A percentile compares a stretch with the other conserved stretches of the same genome.
These are phyloP conservation scores for Cherax quadricarinatus DNA, from an alignment of 1,140 invertebrate species.

Conservation along the genomic window DNA sequence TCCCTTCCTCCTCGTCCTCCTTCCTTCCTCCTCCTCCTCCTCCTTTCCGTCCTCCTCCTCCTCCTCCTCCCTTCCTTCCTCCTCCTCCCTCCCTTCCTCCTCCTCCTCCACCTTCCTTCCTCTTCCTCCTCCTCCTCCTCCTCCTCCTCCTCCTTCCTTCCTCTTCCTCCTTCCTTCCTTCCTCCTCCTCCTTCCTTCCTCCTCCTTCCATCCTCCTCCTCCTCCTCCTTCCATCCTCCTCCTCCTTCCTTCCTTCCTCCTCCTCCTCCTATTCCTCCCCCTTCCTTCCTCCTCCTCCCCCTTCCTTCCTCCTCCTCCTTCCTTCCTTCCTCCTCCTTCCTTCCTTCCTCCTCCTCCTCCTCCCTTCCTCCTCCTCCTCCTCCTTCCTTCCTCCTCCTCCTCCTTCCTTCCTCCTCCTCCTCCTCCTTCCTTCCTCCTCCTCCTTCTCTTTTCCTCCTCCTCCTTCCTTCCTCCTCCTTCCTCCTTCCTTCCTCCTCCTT, in stretches of 20 bases:
- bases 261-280: too few species aligned
- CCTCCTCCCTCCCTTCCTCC: background rate
- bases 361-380: background rate
- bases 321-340: background rate
- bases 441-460: slow-evolving; percentile 14
- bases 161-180: background rate
- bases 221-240: too few species aligned
- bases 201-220: too few species aligned
- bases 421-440: slow-evolving; percentile 3
- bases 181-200: background rate
- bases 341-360: background rate
- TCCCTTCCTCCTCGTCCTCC: too few species aligned
- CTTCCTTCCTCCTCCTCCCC: background rate
- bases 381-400: background rate
- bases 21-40: background rate
- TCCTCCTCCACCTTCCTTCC: too few species aligned
- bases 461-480: background rate
- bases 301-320: background rate
- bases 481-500: background rate
- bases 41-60: background rate
- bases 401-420: background rate
- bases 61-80: background rate
- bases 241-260: too few species aligned
- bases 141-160: background rate
- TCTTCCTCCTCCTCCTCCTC: background rate